These are phyloP conservation scores for Cyprinodon tularosa DNA, from an alignment of 2,113 vertebrate species.

Conservation along the genomic window DNA sequence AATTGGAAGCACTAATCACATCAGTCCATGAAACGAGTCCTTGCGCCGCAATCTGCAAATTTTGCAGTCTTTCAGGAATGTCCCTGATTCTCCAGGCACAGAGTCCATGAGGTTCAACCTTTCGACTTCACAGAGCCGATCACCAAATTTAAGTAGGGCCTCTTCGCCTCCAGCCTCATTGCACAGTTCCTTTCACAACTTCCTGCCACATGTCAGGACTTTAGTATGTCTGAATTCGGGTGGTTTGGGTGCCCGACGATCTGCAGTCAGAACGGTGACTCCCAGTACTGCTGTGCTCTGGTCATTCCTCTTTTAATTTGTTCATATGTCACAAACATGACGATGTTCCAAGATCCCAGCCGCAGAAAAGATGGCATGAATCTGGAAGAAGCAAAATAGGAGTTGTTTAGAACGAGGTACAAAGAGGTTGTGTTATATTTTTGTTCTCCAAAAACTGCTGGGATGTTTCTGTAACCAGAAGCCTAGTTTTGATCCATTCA, in stretches of 20 bases:
- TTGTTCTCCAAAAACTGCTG: neutral
- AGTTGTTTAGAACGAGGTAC: neutral
- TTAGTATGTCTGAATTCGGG: neutral
- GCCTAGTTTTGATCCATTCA: neutral
- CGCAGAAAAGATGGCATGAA: constrained; percentile 94
- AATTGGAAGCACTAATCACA: constrained; percentile 4
- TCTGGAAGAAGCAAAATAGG: constrained; percentile 64
- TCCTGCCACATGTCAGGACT: neutral
- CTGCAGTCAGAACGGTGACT: constrained; percentile 76
- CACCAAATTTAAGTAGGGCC: neutral
- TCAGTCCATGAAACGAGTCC: constrained; percentile 6
- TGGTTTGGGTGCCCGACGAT: neutral
- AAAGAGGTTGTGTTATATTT: neutral
- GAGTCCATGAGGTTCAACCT: neutral
- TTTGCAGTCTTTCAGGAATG: constrained; percentile 6
- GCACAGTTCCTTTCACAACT: neutral
- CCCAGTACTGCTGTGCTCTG: constrained; percentile 77
- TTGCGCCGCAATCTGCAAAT: neutral
- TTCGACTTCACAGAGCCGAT: no score
- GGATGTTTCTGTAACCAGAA: neutral
- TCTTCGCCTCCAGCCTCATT: neutral
- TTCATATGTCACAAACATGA: constrained; percentile 96
- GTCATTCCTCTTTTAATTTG: constrained; percentile 87
- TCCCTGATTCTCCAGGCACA: neutral
- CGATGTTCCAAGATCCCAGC: constrained; percentile 92